These are phyloP conservation scores for Felis chaus DNA, from an alignment of 2,113 vertebrate genomes.

Conservation along the genomic window DNA sequence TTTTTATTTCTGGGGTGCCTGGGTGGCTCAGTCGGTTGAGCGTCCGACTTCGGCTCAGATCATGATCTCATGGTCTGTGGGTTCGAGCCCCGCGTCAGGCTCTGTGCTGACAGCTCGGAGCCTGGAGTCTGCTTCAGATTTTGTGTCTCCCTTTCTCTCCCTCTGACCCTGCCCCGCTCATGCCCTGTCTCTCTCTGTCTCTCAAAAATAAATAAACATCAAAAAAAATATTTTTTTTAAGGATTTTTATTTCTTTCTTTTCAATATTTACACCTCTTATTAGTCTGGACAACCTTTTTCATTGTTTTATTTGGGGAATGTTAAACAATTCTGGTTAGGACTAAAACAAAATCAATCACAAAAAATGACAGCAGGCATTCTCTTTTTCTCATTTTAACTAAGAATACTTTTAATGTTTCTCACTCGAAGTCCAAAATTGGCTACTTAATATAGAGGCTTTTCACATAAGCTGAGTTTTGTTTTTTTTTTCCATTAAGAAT, in stretches of 20 bases:
- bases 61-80: no score
- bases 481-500: not conserved
- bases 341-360: not conserved
- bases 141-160: no score
- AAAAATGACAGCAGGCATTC: not conserved
- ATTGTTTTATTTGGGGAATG: not conserved
- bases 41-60: no score
- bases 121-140: no score
- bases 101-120: no score
- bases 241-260: not conserved
- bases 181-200: no score
- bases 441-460: not conserved
- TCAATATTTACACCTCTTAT: not conserved
- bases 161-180: no score
- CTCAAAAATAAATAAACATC: no score
- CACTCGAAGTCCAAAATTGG: not conserved
- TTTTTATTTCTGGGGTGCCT: not conserved
- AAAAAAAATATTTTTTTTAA: not conserved
- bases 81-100: no score
- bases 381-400: slow-evolving; percentile 10
- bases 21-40: no score
- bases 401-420: not conserved
- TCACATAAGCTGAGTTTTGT: not conserved
- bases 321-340: not conserved
- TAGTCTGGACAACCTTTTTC: not conserved